Conservation (phyloP, 2,797 vertebrate genomes). For the Lates japonicus region DNA sequence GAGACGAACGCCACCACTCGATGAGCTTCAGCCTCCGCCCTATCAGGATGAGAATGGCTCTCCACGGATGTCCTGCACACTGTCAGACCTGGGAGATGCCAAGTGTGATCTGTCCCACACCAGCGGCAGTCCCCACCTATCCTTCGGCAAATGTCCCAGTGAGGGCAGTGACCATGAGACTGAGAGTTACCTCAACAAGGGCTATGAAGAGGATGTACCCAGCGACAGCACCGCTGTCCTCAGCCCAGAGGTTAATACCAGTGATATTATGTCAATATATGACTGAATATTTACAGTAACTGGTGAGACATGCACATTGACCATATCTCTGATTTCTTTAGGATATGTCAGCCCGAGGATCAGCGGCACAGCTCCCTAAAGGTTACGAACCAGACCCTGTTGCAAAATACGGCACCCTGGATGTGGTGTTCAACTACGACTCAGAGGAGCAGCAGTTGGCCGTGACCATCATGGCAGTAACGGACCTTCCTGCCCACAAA, state of each 20-base stretch:
- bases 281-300: not conserved
- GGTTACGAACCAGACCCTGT: slow-evolving; percentile 93
- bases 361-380: slow-evolving; percentile 93
- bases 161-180: slow-evolving; percentile 92
- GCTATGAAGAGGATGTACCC: slow-evolving; percentile 95
- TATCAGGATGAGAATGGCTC: slow-evolving; percentile 98
- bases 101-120: slow-evolving; percentile 94
- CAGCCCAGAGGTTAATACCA: slow-evolving; percentile 91
- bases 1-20: slow-evolving; percentile 95
- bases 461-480: slow-evolving; percentile 95
- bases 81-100: slow-evolving; percentile 93
- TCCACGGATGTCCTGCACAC: slow-evolving; percentile 94
- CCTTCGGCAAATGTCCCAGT: slow-evolving; percentile 93
- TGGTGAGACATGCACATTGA: not conserved
- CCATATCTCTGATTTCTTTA: slow-evolving; percentile 61
- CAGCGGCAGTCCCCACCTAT: slow-evolving; percentile 94
- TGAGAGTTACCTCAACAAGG: slow-evolving; percentile 95
- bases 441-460: slow-evolving; percentile 94
- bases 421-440: slow-evolving; percentile 96
- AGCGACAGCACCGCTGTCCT: slow-evolving; percentile 97
- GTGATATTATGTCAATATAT: accelerated
- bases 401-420: slow-evolving; percentile 95
- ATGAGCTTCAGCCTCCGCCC: slow-evolving; percentile 96
- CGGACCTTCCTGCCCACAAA: slow-evolving; percentile 92
- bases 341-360: slow-evolving; percentile 94